Percentiles rank a stretch among this genome's conserved stretches.
phyloP scores from a whole-genome alignment of 2,797 vertebrate species.

The Cuniculus paca region DNA sequence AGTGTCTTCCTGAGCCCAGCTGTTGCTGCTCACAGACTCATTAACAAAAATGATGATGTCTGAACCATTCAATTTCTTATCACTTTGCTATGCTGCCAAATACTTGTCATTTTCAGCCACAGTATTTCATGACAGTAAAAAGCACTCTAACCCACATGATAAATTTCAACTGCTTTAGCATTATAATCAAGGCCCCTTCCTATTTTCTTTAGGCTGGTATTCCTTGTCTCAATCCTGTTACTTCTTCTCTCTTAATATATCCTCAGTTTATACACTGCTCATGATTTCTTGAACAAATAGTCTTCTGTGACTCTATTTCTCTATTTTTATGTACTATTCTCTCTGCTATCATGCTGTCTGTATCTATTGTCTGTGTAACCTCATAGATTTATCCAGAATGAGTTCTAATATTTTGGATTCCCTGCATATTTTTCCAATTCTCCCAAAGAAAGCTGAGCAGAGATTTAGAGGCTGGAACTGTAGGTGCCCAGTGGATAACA shows the following conservation, averaged over 20 bases:
- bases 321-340: not conserved
- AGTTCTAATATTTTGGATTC: not conserved
- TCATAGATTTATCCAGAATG: not conserved
- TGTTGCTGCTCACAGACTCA: accelerated
- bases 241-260: not conserved
- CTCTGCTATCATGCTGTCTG: not conserved
- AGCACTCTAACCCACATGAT: not conserved
- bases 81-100: not conserved
- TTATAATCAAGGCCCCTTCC: not conserved
- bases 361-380: not conserved
- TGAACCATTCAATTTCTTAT: not conserved
- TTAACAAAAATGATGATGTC: not conserved
- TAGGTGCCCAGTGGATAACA: not conserved
- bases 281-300: not conserved
- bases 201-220: not conserved
- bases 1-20: not conserved
- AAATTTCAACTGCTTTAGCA: not conserved
- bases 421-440: not conserved
- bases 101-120: not conserved
- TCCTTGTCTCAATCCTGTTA: not conserved
- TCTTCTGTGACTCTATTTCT: not conserved
- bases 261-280: not conserved
- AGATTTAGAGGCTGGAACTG: not conserved
- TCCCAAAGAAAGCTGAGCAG: not conserved
- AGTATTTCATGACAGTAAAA: not conserved